Conservation (phyloP, 2,797 vertebrate species). For the Hippoglossus hippoglossus region DNA sequence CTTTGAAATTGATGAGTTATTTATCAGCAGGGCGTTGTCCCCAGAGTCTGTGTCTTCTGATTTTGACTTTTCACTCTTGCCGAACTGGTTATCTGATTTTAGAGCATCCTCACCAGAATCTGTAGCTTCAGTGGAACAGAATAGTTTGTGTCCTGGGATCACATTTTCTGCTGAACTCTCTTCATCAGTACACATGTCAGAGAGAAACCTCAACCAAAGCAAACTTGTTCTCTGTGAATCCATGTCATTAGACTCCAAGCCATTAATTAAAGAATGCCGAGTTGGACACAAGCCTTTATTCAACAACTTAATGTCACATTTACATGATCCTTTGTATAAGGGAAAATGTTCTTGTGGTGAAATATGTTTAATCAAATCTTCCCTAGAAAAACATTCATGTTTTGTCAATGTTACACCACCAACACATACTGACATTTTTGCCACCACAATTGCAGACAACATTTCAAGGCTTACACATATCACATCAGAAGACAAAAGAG, state of each 20-base stretch:
- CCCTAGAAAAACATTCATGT: not conserved
- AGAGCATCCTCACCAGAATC: slow-evolving; percentile 35
- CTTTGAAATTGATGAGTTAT: slow-evolving; percentile 1
- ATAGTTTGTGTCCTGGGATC: fast-evolving
- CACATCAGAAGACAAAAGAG: too few relatives aligned
- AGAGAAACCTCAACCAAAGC: not conserved
- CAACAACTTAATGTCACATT: slow-evolving; percentile 46
- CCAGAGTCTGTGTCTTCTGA: slow-evolving; percentile 31
- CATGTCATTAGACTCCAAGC: not conserved
- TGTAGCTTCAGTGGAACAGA: not conserved
- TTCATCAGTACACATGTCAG: not conserved
- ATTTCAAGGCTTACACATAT: too few relatives aligned
- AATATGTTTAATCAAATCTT: not conserved
- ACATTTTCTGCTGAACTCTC: not conserved
- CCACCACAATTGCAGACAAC: too few relatives aligned
- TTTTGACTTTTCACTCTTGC: slow-evolving; percentile 5
- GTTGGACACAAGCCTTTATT: not conserved
- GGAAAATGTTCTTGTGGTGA: slow-evolving; percentile 26
- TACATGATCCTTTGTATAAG: slow-evolving; percentile 56
- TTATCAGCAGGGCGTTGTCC: slow-evolving; percentile 5
- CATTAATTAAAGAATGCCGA: not conserved
- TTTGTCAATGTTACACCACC: not conserved
- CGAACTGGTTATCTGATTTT: slow-evolving; percentile 33
- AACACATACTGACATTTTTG: too few relatives aligned
- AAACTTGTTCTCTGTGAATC: not conserved